phyloP scores from a whole-genome alignment of 2,113 vertebrate species.

The Cebus imitator region DNA sequence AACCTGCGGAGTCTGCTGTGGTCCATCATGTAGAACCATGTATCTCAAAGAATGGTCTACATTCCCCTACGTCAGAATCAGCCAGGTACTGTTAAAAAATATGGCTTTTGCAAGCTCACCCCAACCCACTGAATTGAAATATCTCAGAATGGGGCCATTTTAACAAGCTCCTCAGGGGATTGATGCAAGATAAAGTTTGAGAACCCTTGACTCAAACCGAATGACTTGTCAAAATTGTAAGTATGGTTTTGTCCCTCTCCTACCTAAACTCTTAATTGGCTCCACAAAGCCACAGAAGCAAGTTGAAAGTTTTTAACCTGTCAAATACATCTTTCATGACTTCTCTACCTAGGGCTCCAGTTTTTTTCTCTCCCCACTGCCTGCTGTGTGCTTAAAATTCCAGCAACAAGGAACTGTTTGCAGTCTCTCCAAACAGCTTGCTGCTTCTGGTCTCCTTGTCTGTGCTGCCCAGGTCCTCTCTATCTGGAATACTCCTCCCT shows the following conservation, averaged over 20 bases:
- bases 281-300: neutral
- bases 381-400: neutral
- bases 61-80: neutral
- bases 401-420: neutral
- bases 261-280: neutral
- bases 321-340: neutral
- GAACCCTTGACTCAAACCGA: neutral
- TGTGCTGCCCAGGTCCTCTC: neutral
- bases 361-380: neutral
- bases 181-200: neutral
- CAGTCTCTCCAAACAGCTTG: neutral
- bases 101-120: neutral
- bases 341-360: neutral
- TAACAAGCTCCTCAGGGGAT: neutral
- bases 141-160: neutral
- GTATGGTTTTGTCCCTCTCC: neutral
- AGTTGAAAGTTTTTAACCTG: neutral
- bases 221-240: neutral
- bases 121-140: neutral
- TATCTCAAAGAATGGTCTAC: neutral
- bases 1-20: neutral
- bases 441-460: neutral
- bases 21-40: fast-evolving
- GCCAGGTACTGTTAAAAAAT: neutral
- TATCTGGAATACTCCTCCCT: neutral